Conservation (phyloP, 2,113 vertebrate species). For the Colossoma macropomum region DNA sequence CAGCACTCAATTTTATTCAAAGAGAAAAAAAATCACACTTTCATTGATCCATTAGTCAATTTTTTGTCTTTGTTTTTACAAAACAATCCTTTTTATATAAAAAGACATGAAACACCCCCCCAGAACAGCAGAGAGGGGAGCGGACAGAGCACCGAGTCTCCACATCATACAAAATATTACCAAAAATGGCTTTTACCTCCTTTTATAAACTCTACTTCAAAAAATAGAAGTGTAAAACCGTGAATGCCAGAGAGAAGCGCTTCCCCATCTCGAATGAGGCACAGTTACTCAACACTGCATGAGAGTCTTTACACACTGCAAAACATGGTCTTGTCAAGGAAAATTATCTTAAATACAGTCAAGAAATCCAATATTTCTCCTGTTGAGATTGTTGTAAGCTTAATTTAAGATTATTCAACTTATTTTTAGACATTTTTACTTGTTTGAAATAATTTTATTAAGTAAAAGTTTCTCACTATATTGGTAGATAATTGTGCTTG, state of each 20-base stretch:
- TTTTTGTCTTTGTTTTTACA: slow-evolving; percentile 57
- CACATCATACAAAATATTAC: slow-evolving; percentile 75
- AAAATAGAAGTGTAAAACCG: slow-evolving; percentile 69
- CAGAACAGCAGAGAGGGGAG: slow-evolving; percentile 62
- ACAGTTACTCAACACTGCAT: slow-evolving; percentile 45
- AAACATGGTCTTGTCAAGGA: no score
- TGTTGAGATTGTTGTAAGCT: no score
- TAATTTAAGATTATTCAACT: no score
- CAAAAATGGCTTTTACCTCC: slow-evolving; percentile 84
- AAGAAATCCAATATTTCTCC: no score
- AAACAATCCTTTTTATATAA: slow-evolving; percentile 72
- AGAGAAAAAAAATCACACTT: slow-evolving; percentile 70
- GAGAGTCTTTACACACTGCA: background rate
- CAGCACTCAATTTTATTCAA: slow-evolving; percentile 75
- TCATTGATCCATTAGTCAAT: slow-evolving; percentile 53
- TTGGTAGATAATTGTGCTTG: no score
- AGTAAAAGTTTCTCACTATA: no score
- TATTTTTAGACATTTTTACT: no score
- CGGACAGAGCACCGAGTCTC: slow-evolving; percentile 71
- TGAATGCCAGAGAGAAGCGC: slow-evolving; percentile 55
- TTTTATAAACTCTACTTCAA: slow-evolving; percentile 65
- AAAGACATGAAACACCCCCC: slow-evolving; percentile 57
- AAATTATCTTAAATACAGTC: no score
- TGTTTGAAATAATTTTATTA: no score
- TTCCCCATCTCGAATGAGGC: slow-evolving; percentile 71